A percentile compares a stretch with the other conserved stretches of the same genome.
Conservation (phyloP, 1,140 invertebrate species). For the Caerostris darwini region DNA sequence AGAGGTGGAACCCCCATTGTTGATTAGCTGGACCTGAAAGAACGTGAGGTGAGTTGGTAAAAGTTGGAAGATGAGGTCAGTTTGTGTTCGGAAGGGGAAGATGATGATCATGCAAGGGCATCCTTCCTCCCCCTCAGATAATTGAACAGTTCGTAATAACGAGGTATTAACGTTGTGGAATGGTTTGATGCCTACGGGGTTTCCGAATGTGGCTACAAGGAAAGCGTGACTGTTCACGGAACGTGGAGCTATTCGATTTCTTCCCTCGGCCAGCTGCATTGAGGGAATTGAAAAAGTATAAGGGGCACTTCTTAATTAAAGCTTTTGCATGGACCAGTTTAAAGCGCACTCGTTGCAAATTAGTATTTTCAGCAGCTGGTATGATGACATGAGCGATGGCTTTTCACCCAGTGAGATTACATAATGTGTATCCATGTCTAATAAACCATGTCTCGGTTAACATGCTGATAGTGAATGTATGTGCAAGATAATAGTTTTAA, state of each 20-base stretch:
- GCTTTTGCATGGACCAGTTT: not conserved
- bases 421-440: not conserved
- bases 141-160: conserved; percentile 55
- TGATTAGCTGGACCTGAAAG: conserved; percentile 4
- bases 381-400: not conserved
- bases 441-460: not conserved
- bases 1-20: not conserved
- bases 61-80: conserved; percentile 19
- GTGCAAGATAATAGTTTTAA: not conserved
- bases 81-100: not conserved
- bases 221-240: not conserved
- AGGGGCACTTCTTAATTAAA: not conserved
- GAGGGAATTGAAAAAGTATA: not conserved
- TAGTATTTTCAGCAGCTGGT: not conserved
- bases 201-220: not conserved
- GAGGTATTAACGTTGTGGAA: conserved; percentile 45
- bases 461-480: not conserved
- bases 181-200: not conserved
- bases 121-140: not conserved
- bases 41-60: conserved; percentile 28
- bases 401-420: not conserved
- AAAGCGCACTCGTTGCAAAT: not conserved
- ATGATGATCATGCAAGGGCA: not conserved
- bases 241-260: conserved; percentile 15
- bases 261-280: not conserved